phyloP scores from a whole-genome alignment of 2,888 invertebrate species.

The Ceriagrion tenellum region DNA sequence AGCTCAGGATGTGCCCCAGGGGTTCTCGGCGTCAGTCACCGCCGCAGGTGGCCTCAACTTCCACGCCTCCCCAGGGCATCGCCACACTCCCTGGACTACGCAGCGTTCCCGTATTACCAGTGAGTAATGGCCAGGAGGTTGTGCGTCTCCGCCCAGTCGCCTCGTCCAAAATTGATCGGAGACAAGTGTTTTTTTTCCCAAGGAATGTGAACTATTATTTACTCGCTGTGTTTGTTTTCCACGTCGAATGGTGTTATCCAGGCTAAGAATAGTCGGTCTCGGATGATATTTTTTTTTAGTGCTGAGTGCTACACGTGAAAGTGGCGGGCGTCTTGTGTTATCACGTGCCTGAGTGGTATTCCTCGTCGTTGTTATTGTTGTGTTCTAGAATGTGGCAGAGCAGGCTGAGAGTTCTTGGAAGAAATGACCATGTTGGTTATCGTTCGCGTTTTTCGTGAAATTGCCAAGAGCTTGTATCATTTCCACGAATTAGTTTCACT shows the following conservation, averaged over 20 bases:
- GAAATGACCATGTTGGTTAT: no score
- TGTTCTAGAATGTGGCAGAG: background rate
- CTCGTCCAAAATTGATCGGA: background rate
- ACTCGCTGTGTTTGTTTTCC: background rate
- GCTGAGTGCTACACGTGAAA: background rate
- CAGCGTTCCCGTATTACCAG: constrained; percentile 37
- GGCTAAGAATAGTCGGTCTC: background rate
- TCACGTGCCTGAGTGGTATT: background rate
- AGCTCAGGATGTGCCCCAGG: background rate
- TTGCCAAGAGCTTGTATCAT: no score
- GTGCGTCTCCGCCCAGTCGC: background rate
- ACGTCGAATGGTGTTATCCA: background rate
- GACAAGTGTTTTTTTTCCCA: background rate
- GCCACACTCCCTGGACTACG: background rate
- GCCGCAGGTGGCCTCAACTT: constrained; percentile 22
- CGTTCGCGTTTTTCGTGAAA: no score
- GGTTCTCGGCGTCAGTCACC: background rate
- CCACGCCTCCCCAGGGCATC: background rate
- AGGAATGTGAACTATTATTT: background rate
- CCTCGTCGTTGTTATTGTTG: background rate
- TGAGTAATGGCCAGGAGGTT: constrained; percentile 34
- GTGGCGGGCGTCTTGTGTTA: background rate
- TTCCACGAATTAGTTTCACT: no score
- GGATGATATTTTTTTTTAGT: background rate
- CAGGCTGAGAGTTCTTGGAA: no score